A percentile compares a stretch with the other conserved stretches of the same genome.
phyloP scores from a whole-genome alignment of 2,888 invertebrate genomes.

The Cephus runcator region DNA sequence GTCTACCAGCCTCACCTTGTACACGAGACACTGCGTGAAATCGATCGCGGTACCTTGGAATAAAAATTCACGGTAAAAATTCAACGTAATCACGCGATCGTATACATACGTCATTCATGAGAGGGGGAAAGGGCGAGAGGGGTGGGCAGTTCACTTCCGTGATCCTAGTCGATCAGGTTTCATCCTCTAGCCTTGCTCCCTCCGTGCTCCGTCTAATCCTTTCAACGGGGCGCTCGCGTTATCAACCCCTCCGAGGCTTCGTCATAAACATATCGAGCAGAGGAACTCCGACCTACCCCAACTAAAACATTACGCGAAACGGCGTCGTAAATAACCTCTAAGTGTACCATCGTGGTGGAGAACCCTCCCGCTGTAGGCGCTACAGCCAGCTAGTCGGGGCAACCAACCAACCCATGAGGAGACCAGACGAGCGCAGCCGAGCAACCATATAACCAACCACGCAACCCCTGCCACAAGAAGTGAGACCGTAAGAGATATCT shows the following conservation, averaged over 20 bases:
- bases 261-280: constrained; percentile 60
- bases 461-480: neutral
- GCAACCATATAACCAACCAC: constrained; percentile 11
- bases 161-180: neutral
- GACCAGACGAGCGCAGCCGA: constrained; percentile 23
- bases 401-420: constrained; percentile 29
- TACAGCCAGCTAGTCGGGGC: constrained; percentile 6
- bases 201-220: constrained; percentile 15
- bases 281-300: constrained; percentile 54
- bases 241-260: constrained; percentile 41
- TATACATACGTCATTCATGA: neutral
- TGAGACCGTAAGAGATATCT: neutral
- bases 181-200: neutral
- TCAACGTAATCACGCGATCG: constrained; percentile 1
- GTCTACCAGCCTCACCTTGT: neutral
- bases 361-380: constrained; percentile 38
- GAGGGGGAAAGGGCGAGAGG: neutral
- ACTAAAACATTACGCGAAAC: constrained; percentile 59
- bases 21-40: neutral
- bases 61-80: constrained; percentile 1
- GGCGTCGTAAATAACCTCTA: constrained; percentile 62
- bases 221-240: constrained; percentile 22
- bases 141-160: neutral
- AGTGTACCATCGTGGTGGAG: constrained; percentile 45
- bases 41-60: neutral